Base-by-base conservation (phyloP, 2,797 vertebrate genomes). In the Acanthis flammea region DNA sequence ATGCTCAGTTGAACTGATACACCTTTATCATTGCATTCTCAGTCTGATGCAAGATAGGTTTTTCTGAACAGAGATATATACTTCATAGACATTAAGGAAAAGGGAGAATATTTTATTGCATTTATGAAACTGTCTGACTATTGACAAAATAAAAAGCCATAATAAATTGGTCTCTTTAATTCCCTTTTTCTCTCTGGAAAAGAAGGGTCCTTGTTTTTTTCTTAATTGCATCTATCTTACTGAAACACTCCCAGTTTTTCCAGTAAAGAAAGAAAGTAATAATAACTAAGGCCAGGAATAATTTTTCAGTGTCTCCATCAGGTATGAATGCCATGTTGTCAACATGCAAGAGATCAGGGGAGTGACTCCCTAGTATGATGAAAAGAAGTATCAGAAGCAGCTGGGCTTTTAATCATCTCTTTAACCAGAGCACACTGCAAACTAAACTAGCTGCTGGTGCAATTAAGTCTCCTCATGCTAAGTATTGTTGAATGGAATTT, bases 401-500 rank as follows among this genome's bases (percentile, higher is more conserved):
- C 74, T 92, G 94, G 50, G 63, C 70, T 95, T 70, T 51, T 81
- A 75, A 91, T 96, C 91, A 72, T 67, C 61, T 67, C 71, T 55
- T 28, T 62, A 87, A 63, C 58, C 81, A 89, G 28, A 92, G 41
- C 73, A 79, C 19, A 54, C 61, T 80, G 67, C 65, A 92, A 81
- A 48, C 62, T 68, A 71, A 88, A 94, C 61, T 85, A 78, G 48
- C 50, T 91, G 66, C 81, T 77, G 70, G 63, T 90, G 62, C 61
- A 76, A 68, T 94, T 91, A 94, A 19, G 72, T 88, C 84, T 94
- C 51, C 73, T 83, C 2, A 1, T 54, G 55, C 48, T 92, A 88
- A 86, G 55, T 65, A 62, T 86, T 92, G 15, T 57, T 75, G 57
- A 82, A 92, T 79, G 83, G 81, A 86, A 96, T 93, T 94, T 76